phyloP scores from a whole-genome alignment of 1,140 invertebrate genomes.

The Papilio polytes region DNA sequence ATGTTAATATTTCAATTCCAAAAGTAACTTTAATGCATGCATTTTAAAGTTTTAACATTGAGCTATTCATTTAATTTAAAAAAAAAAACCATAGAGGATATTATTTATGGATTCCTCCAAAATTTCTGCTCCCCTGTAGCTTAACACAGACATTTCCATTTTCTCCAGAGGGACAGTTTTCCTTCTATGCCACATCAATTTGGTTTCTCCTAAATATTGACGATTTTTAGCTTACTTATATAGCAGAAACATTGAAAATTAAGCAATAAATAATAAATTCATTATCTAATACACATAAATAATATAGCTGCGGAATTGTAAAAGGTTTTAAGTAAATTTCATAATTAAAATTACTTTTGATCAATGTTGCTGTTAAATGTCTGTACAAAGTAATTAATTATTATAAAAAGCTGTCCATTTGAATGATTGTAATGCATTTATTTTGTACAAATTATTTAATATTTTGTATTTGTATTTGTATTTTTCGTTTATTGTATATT shows the following conservation, averaged over 20 bases:
- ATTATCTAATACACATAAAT: background rate
- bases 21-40: too few relatives aligned
- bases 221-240: background rate
- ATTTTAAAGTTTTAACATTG: too few relatives aligned
- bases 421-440: constrained; percentile 28
- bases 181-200: too few relatives aligned
- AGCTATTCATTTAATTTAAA: too few relatives aligned
- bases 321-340: background rate
- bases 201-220: too few relatives aligned
- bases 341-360: background rate
- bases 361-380: too few relatives aligned
- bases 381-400: background rate
- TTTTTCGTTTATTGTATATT: constrained; percentile 7
- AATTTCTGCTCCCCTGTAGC: too few relatives aligned
- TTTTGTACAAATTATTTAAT: constrained; percentile 31
- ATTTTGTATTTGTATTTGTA: constrained; percentile 23
- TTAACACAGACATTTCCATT: too few relatives aligned
- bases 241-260: background rate
- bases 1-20: too few relatives aligned
- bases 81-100: too few relatives aligned
- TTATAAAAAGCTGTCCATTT: background rate
- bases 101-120: too few relatives aligned
- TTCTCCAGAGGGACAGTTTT: too few relatives aligned
- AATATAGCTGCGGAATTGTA: background rate
- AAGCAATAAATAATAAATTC: background rate